Percentiles rank a stretch among this genome's conserved stretches.
Evolutionary conservation across 2,797 vertebrate genomes (phyloP).

Genomic region (Leptatherina wallacei): DNA sequence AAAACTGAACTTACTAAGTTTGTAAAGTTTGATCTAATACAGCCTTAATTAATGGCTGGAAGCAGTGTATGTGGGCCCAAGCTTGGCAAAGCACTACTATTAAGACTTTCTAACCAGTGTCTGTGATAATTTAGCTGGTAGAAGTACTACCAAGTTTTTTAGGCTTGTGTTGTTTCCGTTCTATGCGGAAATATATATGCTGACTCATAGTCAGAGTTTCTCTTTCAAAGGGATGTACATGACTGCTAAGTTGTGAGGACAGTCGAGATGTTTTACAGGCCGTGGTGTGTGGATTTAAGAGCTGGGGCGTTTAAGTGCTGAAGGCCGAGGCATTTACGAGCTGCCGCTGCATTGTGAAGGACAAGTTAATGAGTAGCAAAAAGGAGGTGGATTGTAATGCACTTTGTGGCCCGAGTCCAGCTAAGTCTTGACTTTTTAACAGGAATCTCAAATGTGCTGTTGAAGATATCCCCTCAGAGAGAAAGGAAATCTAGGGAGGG

Average conservation of each 20-base stretch:
- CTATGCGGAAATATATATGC: slow-evolving; percentile 7
- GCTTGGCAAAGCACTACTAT: not conserved
- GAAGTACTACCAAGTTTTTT: slow-evolving; percentile 5
- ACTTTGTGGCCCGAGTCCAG: slow-evolving; percentile 75
- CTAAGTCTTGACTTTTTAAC: slow-evolving; percentile 59
- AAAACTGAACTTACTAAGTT: not conserved
- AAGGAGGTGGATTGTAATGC: slow-evolving; percentile 75
- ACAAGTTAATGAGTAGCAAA: slow-evolving; percentile 70
- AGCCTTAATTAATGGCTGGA: not conserved
- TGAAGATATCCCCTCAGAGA: slow-evolving; percentile 36
- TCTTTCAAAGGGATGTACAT: slow-evolving; percentile 46
- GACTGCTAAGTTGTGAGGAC: slow-evolving; percentile 53
- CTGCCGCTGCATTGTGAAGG: slow-evolving; percentile 66
- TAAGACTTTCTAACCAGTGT: slow-evolving; percentile 3
- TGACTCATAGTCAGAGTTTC: slow-evolving; percentile 39
- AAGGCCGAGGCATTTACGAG: slow-evolving; percentile 69
- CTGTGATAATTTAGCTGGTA: slow-evolving; percentile 3
- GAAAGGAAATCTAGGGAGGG: slow-evolving; percentile 40
- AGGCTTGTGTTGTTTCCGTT: not conserved
- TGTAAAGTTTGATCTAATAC: not conserved
- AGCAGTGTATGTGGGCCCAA: not conserved
- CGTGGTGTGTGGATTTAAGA: slow-evolving; percentile 64
- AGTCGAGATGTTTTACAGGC: slow-evolving; percentile 64
- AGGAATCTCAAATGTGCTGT: slow-evolving; percentile 65
- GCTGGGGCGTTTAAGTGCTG: slow-evolving; percentile 52